phyloP scores from a whole-genome alignment of 2,113 vertebrate genomes.

The Aleadryas rufinucha region DNA sequence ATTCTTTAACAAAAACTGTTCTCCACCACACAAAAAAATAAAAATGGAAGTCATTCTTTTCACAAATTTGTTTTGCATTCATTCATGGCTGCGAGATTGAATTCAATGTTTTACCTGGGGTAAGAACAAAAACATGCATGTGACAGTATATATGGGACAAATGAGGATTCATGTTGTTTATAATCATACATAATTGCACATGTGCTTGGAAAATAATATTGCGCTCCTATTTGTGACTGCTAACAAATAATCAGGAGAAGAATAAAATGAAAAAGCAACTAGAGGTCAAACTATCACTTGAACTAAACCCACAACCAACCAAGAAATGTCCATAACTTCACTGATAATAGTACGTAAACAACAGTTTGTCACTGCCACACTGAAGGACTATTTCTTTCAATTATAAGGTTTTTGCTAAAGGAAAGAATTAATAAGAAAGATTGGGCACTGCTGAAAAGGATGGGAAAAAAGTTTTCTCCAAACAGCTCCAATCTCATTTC shows the following conservation, averaged over 20 bases:
- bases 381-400: background rate
- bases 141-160: background rate
- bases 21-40: background rate
- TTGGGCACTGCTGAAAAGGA: background rate
- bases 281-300: background rate
- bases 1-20: background rate
- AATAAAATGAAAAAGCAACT: background rate
- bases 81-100: background rate
- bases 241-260: background rate
- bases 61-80: background rate
- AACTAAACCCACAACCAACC: background rate
- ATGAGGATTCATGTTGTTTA: background rate
- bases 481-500: background rate
- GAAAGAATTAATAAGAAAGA: background rate
- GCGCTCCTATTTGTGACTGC: background rate
- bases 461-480: background rate
- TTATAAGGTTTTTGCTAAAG: background rate
- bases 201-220: constrained; percentile 2
- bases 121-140: background rate
- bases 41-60: background rate
- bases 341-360: background rate
- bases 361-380: background rate
- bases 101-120: background rate
- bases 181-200: constrained; percentile 16
- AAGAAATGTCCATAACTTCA: background rate